A percentile compares a stretch with the other conserved stretches of the same genome.
Conservation (phyloP, 1,140 invertebrate species). For the Sitodiplosis mosellana region DNA sequence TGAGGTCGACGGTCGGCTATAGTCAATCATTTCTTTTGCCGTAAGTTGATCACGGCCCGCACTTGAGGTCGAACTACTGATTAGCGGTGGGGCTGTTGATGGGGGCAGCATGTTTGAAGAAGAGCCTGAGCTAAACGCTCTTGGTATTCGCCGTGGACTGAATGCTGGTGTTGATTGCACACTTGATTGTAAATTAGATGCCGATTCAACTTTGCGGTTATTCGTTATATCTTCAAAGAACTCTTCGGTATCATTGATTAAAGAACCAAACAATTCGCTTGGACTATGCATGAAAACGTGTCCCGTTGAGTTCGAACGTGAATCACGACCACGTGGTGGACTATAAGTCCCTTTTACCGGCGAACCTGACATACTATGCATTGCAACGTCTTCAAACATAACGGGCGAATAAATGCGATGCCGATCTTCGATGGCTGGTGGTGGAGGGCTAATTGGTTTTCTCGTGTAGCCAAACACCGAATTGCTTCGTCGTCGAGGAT, state of each 20-base stretch:
- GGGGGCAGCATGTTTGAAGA: conserved; percentile 21
- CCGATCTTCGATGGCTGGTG: conserved; percentile 31
- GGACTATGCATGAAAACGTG: conserved; percentile 29
- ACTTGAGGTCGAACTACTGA: not conserved
- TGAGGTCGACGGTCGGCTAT: not conserved
- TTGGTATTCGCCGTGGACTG: conserved; percentile 20
- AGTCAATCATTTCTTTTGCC: not conserved
- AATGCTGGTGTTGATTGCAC: conserved; percentile 11
- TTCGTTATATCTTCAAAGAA: conserved; percentile 31
- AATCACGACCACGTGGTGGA: conserved; percentile 11
- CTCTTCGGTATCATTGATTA: conserved; percentile 34
- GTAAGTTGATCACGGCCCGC: conserved; percentile 13
- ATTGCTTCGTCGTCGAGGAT: conserved; percentile 25
- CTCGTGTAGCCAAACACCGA: too few species aligned
- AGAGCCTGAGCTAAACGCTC: conserved; percentile 19
- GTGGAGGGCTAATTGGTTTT: conserved; percentile 6
- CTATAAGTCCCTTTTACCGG: conserved; percentile 32
- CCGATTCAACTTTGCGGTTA: conserved; percentile 12
- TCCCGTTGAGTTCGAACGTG: conserved; percentile 37
- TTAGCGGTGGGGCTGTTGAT: conserved; percentile 16
- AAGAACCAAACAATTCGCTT: conserved; percentile 29
- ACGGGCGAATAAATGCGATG: conserved; percentile 66
- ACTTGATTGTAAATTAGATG: conserved; percentile 6
- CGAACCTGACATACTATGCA: conserved; percentile 51
- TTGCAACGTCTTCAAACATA: conserved; percentile 63